Conservation (phyloP, 2,113 vertebrate species). For the Gambusia holbrooki region DNA sequence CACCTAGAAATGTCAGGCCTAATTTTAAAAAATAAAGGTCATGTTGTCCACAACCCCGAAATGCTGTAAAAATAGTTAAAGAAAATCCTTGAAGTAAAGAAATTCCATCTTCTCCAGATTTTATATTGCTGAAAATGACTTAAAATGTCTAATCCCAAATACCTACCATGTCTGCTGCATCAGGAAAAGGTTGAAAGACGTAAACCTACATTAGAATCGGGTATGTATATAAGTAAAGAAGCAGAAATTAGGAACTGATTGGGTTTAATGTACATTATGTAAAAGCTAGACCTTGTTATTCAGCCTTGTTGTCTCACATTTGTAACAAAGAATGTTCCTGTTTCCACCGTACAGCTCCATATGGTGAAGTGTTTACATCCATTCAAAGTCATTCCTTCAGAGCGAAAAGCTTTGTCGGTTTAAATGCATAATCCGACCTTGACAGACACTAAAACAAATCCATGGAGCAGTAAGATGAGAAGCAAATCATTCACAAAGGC, state of each 20-base stretch:
- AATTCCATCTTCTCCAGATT: too few relatives aligned
- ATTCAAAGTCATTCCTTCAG: conserved; percentile 11
- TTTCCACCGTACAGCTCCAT: not conserved
- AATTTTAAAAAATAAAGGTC: too few relatives aligned
- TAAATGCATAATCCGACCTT: conserved; percentile 20
- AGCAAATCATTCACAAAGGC: conserved; percentile 54
- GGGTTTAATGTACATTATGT: not conserved
- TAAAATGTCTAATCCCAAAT: too few relatives aligned
- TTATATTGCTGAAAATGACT: too few relatives aligned
- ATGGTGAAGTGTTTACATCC: conserved; percentile 6
- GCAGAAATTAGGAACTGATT: not conserved
- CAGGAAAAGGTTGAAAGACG: not conserved
- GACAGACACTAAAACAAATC: conserved; percentile 39
- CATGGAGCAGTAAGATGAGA: conserved; percentile 54
- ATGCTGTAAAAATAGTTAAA: too few relatives aligned
- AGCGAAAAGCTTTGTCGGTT: conserved; percentile 31
- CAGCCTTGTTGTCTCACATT: conserved; percentile 12
- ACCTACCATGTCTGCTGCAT: not conserved
- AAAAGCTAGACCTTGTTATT: not conserved
- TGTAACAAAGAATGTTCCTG: not conserved
- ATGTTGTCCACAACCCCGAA: too few relatives aligned
- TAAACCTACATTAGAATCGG: not conserved
- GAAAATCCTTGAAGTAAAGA: too few relatives aligned
- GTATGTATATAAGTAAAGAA: not conserved
- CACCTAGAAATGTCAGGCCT: too few relatives aligned